Base-by-base conservation (phyloP, 92 coral and sea anemone species). In the Palythoa heliodiscus region DNA sequence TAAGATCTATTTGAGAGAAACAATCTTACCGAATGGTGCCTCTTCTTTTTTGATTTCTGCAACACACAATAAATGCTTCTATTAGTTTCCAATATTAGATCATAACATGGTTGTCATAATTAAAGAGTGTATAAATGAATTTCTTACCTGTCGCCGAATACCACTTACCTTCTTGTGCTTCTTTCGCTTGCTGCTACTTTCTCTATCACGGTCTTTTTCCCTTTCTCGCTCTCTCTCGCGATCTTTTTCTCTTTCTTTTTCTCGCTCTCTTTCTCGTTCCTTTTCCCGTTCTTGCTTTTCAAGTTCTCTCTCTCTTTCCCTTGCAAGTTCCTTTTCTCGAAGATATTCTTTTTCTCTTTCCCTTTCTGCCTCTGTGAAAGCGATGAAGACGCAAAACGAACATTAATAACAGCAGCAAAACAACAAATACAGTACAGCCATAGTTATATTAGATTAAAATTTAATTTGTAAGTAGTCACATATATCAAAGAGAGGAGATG, bases 41-140 rank as follows among this genome's bases (percentile, higher is more conserved):
- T 91, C 87, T 93, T 96, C 87, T 96, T 96, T 93, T 96, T 96
- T 52, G 99, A 91, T 86, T 96, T 96, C 99, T 96, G 87, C 54
- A 89, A 86, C 8, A 89, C 19, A 39, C 43, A 81, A 50, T 61
- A 69, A 25, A 25, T 4, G 4, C 48, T 70, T n/a, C 43, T 4
- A 82, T 48, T 58, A 77, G 16, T 53, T 8, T 11, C 43, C 68
- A 66, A 22, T 17, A 50, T 24, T 35, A 1, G 54, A 10, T 52
- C 8, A 13, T 4, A 47, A 2, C 7, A 37, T 1, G 7, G 35
- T 47, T 40, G 37, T 39, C 40, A 20, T 22, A 37, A 29, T 29
- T 29, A 29, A 2, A 11, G 9, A 69, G 64, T 14, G 4, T 25
- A 12, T 29, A 8, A 13, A 69, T 20, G 4, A 53, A 63, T 19